These are phyloP conservation scores for Netelia melanura DNA, from an alignment of 2,888 invertebrate genomes.

Conservation along the genomic window DNA sequence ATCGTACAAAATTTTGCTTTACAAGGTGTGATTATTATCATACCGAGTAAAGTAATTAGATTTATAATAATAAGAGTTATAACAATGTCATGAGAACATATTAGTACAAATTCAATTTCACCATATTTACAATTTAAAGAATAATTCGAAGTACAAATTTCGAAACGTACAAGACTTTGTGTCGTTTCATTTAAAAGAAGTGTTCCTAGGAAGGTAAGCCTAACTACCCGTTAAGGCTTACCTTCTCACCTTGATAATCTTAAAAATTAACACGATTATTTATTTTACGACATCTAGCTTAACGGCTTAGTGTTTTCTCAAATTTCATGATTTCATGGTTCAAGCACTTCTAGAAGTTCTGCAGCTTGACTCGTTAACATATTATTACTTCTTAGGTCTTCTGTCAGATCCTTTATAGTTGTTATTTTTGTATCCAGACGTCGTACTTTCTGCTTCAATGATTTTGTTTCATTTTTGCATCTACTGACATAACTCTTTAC, in stretches of 20 bases:
- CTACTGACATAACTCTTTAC: conserved; percentile 4
- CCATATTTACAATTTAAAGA: conserved; percentile 4
- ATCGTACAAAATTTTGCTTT: conserved; percentile 5
- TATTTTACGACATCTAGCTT: background rate
- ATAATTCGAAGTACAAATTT: background rate
- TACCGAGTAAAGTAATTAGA: conserved; percentile 11
- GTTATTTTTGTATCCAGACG: conserved; percentile 1
- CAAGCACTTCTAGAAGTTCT: background rate
- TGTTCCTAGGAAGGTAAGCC: background rate
- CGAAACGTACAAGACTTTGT: background rate
- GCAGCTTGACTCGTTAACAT: conserved; percentile 16
- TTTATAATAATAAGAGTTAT: background rate
- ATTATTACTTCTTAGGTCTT: conserved; percentile 8
- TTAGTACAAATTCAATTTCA: conserved; percentile 6
- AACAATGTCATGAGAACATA: background rate
- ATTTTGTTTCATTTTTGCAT: conserved; percentile 10
- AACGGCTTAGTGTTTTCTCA: background rate
- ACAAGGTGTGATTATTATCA: background rate
- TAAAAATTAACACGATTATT: background rate
- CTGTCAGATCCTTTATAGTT: conserved; percentile 13
- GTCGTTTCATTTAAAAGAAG: background rate
- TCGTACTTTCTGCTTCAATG: conserved; percentile 22
- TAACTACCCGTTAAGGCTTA: conserved; percentile 1
- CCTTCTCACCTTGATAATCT: background rate
- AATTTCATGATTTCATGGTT: conserved; percentile 7